phyloP scores from a whole-genome alignment of 2,888 invertebrate species.

The Penaeus monodon region DNA sequence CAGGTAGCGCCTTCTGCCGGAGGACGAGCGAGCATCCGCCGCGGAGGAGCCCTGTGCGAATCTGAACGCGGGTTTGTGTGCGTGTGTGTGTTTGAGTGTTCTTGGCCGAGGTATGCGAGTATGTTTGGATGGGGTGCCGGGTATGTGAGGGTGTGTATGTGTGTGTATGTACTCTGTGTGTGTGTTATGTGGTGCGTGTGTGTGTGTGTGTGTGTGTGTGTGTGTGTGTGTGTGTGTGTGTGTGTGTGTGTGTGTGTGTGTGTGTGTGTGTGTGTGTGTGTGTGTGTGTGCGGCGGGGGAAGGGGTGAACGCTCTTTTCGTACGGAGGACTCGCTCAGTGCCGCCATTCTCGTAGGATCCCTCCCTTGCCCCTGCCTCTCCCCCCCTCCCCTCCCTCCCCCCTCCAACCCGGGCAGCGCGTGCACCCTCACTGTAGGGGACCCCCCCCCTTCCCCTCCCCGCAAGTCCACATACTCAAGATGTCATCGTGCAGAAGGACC shows the following conservation, averaged over 20 bases:
- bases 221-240: not conserved
- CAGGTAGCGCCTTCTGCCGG: conserved; percentile 2
- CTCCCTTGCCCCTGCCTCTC: not conserved
- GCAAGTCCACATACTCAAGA: conserved; percentile 13
- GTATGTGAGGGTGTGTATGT: conserved; percentile 14
- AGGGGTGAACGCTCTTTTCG: conserved; percentile 31
- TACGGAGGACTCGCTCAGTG: conserved; percentile 24
- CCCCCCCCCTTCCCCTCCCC: not conserved
- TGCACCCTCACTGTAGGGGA: not conserved
- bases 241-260: not conserved
- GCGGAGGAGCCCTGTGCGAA: too few relatives aligned
- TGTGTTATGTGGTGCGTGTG: conserved; percentile 35
- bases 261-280: conserved; percentile 1
- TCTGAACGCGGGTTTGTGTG: too few relatives aligned
- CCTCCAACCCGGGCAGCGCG: not conserved
- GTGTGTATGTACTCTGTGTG: conserved; percentile 28
- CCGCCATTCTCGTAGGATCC: conserved; percentile 29
- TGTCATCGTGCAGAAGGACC: conserved; percentile 25
- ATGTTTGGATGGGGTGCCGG: conserved; percentile 14
- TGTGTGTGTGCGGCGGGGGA: conserved; percentile 30
- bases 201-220: conserved; percentile 36
- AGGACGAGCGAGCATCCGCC: not conserved
- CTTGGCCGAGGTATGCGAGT: not conserved
- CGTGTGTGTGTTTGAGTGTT: too few relatives aligned
- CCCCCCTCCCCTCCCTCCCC: not conserved